Evolutionary conservation across 2,113 vertebrate genomes (phyloP).

Genomic region (Lichenostomus cassidix): DNA sequence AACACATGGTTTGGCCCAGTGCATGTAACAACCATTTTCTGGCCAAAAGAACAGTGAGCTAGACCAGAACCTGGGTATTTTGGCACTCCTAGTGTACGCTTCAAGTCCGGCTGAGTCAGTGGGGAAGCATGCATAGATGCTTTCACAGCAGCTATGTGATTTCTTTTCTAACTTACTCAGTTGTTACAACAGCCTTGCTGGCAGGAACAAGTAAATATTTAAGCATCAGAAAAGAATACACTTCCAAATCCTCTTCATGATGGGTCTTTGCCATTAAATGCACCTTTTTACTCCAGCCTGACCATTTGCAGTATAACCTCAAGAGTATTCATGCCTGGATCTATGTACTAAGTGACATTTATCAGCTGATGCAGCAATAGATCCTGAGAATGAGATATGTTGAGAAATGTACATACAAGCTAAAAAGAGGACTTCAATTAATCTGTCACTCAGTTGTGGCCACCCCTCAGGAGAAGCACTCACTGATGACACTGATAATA

Average conservation of each 20-base stretch:
- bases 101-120: constrained; percentile 19
- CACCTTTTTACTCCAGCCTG: neutral
- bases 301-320: neutral
- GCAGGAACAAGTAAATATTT: neutral
- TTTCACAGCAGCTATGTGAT: constrained; percentile 27
- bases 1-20: constrained; percentile 14
- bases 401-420: neutral
- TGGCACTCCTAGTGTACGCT: neutral
- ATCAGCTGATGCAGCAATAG: neutral
- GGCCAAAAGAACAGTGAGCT: constrained; percentile 19
- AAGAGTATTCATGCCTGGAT: neutral
- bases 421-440: neutral
- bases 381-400: neutral
- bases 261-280: neutral
- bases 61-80: neutral
- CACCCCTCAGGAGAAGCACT: neutral
- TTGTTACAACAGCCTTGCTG: neutral
- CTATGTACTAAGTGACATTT: neutral
- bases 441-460: neutral
- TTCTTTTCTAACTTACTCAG: neutral
- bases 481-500: neutral
- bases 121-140: constrained; percentile 14
- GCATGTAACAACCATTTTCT: neutral
- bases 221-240: neutral
- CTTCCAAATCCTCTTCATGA: neutral